Base-by-base conservation (phyloP, 1,140 invertebrate species). In the Andrena cerasifolii region DNA sequence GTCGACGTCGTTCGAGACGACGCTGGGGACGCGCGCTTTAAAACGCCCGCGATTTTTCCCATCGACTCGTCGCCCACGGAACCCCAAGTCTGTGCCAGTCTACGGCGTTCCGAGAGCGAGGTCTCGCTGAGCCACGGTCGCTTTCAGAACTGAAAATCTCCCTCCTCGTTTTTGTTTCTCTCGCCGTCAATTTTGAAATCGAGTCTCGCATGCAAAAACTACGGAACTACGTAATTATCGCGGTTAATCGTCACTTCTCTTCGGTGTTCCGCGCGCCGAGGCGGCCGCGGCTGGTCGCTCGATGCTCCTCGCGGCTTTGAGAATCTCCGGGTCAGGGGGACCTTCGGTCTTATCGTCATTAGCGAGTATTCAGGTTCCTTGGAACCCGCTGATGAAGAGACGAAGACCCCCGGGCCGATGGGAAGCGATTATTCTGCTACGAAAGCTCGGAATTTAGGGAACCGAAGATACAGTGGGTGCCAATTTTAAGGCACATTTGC, bases 201-300 rank as follows among this genome's bases (percentile, higher is more conserved):
- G 72, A 68, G 68, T 72, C 61, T 78, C 66, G 70, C 74, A 83
- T 83, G 81, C 79, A 83, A 83, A 65, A 83, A 81, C 79, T 83
- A 83, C 78, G 68, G 36, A 75, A 66, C 81, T 81, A 83, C 68
- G 36, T 68, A 73, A 79, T 73, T 78, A 83, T 33, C 63, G 73
- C 83, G 72, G 62, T 71, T 71, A 61, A 67, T 71, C 51, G 51
- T 85, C 72, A 74, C 56, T 78, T 80, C 76, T 75, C 77, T 70
- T 70, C 79, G 80, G 59, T 45, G 43, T 33, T 65, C 62, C 61
- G 77, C 47, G 61, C 51, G 51, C 49, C 4, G 10, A 3, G 4
- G 36, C 36, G 36, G 3, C 36, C 36, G 4, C 36, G 36, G 10
- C 36, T 40, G 36, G 10, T 40, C 36, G 3, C 36, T 5, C 36